phyloP scores from a whole-genome alignment of 1,140 invertebrate genomes.

The Achatina immaculata region DNA sequence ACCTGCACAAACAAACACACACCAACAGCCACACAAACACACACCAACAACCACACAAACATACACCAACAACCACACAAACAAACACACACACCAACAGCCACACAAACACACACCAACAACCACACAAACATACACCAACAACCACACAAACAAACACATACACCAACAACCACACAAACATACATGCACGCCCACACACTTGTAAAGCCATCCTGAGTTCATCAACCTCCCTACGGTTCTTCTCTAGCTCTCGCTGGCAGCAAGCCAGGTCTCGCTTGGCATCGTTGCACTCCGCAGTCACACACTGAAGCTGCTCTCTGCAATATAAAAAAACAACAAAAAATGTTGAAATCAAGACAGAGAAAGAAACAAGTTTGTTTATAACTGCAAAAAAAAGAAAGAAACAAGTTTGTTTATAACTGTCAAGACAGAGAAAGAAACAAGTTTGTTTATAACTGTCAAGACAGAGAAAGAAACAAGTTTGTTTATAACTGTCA shows the following conservation, averaged over 20 bases:
- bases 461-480: no score
- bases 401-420: no score
- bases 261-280: constrained; percentile 25
- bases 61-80: no score
- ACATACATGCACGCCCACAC: neutral
- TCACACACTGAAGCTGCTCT: constrained; percentile 17
- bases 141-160: neutral
- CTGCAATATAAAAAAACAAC: neutral
- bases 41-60: no score
- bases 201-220: constrained; percentile 22
- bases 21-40: no score
- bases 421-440: no score
- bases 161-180: neutral
- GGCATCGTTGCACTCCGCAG: constrained; percentile 13
- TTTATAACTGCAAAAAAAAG: no score
- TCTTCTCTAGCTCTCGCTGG: constrained; percentile 19
- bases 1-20: no score
- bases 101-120: neutral
- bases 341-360: no score
- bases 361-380: no score
- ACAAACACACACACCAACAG: neutral
- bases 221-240: constrained; percentile 6
- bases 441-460: no score
- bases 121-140: neutral
- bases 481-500: no score